Conservation (phyloP, 2,888 invertebrate genomes). For the Nipponacmea schrenckii region DNA sequence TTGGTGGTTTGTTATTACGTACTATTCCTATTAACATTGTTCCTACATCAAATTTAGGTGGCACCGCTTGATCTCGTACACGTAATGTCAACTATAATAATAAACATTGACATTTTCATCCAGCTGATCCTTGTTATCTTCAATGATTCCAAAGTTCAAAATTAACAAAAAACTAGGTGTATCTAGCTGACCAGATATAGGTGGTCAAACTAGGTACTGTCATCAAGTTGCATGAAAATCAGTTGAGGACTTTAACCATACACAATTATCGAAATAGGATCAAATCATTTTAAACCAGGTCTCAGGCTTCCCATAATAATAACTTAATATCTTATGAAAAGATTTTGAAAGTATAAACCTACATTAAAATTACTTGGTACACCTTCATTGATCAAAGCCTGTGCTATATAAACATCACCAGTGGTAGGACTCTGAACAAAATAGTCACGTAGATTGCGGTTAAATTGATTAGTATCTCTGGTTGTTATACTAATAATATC, state of each 20-base stretch:
- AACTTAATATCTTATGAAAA: too few species aligned
- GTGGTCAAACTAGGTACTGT: too few species aligned
- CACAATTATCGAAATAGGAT: too few species aligned
- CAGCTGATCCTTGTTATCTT: too few species aligned
- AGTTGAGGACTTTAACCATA: too few species aligned
- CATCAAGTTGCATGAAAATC: too few species aligned
- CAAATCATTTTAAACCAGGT: too few species aligned
- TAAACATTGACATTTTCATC: neutral
- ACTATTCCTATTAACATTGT: slow-evolving; percentile 49
- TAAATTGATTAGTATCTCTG: slow-evolving; percentile 29
- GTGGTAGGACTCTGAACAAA: slow-evolving; percentile 46
- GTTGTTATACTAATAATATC: slow-evolving; percentile 25
- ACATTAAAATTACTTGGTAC: slow-evolving; percentile 41
- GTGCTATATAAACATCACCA: slow-evolving; percentile 46
- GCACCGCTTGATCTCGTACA: slow-evolving; percentile 40
- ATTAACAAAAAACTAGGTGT: too few species aligned
- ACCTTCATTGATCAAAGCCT: slow-evolving; percentile 43
- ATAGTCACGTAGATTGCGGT: slow-evolving; percentile 33
- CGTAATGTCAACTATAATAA: slow-evolving; percentile 44
- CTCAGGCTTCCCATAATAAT: too few species aligned
- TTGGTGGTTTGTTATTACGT: slow-evolving; percentile 53
- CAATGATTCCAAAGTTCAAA: too few species aligned
- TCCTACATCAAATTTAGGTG: slow-evolving; percentile 40
- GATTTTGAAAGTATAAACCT: slow-evolving; percentile 6
- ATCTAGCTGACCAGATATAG: too few species aligned